Conservation (phyloP, 2,888 invertebrate genomes). For the Eristalis intricaria region DNA sequence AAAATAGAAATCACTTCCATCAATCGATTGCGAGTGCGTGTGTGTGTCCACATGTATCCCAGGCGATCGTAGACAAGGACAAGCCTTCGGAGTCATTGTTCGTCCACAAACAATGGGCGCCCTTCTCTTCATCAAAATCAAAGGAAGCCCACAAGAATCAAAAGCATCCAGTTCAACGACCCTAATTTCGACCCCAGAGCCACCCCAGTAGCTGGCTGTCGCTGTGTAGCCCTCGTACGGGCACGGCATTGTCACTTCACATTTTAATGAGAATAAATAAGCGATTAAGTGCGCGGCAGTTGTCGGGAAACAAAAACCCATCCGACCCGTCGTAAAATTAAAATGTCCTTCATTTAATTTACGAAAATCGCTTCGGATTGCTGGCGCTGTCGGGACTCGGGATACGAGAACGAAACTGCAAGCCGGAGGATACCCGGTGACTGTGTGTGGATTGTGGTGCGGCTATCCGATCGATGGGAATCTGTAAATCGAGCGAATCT, state of each 20-base stretch:
- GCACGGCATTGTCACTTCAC: slow-evolving; percentile 54
- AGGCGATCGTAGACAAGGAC: slow-evolving; percentile 49
- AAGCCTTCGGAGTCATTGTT: slow-evolving; percentile 15
- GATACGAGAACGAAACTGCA: slow-evolving; percentile 16
- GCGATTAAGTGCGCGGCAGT: slow-evolving; percentile 63
- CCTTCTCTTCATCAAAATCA: background rate
- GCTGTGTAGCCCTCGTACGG: slow-evolving; percentile 10
- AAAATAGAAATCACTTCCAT: slow-evolving; percentile 59
- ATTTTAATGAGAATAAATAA: slow-evolving; percentile 71
- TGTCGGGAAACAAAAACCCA: slow-evolving; percentile 57
- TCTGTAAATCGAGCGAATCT: slow-evolving; percentile 63
- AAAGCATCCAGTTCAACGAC: slow-evolving; percentile 61
- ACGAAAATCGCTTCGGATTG: slow-evolving; percentile 57
- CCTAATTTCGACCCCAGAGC: slow-evolving; percentile 48
- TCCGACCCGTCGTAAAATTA: slow-evolving; percentile 52
- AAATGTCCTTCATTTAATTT: slow-evolving; percentile 69
- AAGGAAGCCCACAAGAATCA: slow-evolving; percentile 25
- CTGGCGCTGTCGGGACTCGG: background rate
- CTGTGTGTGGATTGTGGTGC: slow-evolving; percentile 15
- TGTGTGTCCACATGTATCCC: slow-evolving; percentile 15
- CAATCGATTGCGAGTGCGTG: slow-evolving; percentile 25
- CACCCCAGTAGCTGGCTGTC: background rate
- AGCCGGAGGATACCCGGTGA: slow-evolving; percentile 35
- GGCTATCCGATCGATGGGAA: slow-evolving; percentile 45
- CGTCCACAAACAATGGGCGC: slow-evolving; percentile 54